phyloP scores from a whole-genome alignment of 2,113 vertebrate species.

The Scatophagus argus region DNA sequence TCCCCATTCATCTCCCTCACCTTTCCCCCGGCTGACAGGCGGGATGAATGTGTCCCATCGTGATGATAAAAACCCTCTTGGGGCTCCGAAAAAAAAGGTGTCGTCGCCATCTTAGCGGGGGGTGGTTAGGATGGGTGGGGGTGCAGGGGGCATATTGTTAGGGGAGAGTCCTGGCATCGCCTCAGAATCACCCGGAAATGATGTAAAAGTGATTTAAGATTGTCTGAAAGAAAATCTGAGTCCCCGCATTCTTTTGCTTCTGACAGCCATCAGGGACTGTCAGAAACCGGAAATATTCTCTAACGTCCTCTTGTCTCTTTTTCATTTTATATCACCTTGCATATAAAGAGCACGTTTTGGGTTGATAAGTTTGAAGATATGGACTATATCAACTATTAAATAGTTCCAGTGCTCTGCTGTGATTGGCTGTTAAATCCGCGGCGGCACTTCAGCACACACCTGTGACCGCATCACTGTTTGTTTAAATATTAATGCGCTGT shows the following conservation, averaged over 20 bases:
- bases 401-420: not conserved
- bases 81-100: conserved; percentile 7
- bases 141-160: conserved; percentile 34
- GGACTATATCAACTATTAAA: not conserved
- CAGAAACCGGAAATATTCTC: not conserved
- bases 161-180: conserved; percentile 22
- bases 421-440: conserved; percentile 19
- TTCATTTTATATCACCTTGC: not conserved
- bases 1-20: conserved; percentile 58
- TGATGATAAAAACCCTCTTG: conserved; percentile 52
- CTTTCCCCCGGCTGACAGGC: conserved; percentile 56
- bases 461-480: conserved; percentile 20
- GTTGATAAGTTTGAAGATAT: not conserved
- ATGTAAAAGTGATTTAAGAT: conserved; percentile 18
- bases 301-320: not conserved
- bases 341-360: not conserved
- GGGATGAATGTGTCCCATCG: conserved; percentile 59
- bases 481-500: conserved; percentile 39
- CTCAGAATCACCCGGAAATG: conserved; percentile 28
- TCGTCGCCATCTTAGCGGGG: conserved; percentile 51
- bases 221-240: not conserved
- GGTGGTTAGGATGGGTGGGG: too few relatives aligned
- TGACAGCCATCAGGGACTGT: not conserved
- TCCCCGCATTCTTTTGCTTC: not conserved
- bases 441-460: conserved; percentile 7